These are phyloP conservation scores for Paracyprichromis sp. DNA, from an alignment of 2,113 vertebrate genomes.

Conservation along the genomic window DNA sequence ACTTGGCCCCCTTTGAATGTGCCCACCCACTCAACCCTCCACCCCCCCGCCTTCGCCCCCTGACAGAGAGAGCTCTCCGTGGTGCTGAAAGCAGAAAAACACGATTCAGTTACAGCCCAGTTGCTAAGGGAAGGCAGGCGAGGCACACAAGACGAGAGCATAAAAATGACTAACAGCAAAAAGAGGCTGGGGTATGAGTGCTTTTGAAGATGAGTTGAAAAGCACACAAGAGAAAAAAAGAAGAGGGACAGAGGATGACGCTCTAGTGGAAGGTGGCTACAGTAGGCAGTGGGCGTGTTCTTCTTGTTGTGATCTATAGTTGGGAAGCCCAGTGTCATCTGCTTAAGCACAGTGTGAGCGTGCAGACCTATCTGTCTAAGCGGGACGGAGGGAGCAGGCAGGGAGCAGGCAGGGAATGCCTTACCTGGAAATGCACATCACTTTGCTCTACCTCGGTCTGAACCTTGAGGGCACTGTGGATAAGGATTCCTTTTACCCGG, in stretches of 20 bases:
- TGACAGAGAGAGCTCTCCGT: conserved; percentile 66
- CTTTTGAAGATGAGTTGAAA: not conserved
- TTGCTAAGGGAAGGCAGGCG: not conserved
- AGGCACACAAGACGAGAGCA: not conserved
- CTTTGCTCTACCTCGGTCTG: not conserved
- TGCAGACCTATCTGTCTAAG: conserved; percentile 29
- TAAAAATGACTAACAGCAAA: not conserved
- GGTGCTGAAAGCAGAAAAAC: conserved; percentile 70
- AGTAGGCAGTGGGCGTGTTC: conserved; percentile 69
- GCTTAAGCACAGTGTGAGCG: conserved; percentile 50
- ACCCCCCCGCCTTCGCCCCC: not conserved
- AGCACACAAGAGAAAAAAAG: not conserved
- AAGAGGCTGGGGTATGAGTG: not conserved
- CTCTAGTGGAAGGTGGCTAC: conserved; percentile 39
- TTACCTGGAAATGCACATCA: not conserved
- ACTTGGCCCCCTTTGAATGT: conserved; percentile 15
- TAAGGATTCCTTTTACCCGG: conserved; percentile 10
- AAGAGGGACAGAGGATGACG: conserved; percentile 14
- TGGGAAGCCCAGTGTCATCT: conserved; percentile 68
- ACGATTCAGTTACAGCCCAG: conserved; percentile 11
- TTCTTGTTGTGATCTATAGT: conserved; percentile 67
- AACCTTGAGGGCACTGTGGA: not conserved
- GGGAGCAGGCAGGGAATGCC: conserved; percentile 12
- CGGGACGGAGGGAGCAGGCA: conserved; percentile 12
- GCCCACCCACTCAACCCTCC: conserved; percentile 24